Evolutionary conservation across 1,140 invertebrate species (phyloP).

Genomic region (Bilobella aurantiaca): DNA sequence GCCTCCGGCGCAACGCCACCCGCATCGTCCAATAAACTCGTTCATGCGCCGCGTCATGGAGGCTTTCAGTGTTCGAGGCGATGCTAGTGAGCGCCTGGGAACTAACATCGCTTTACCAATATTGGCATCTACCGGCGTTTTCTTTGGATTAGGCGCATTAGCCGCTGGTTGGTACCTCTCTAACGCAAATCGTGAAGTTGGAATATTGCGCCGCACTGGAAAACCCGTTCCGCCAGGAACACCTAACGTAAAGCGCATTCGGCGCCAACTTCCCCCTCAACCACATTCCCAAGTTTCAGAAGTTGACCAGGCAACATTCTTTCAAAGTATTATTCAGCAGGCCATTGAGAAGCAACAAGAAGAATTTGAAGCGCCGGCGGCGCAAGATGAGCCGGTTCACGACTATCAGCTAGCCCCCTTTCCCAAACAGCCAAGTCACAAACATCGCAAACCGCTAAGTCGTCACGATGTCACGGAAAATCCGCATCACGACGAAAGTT

Average conservation of each 20-base stretch:
- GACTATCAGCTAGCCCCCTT: neutral
- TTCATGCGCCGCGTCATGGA: conserved; percentile 34
- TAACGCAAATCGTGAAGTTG: conserved; percentile 32
- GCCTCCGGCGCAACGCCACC: too few species aligned
- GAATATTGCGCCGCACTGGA: conserved; percentile 38
- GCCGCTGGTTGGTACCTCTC: conserved; percentile 61
- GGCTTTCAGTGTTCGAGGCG: conserved; percentile 34
- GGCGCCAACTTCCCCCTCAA: neutral
- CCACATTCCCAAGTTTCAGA: conserved; percentile 9
- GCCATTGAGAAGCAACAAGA: conserved; percentile 32
- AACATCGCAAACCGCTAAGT: neutral
- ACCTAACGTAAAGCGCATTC: conserved; percentile 12
- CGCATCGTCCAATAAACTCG: conserved; percentile 15
- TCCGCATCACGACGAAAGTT: neutral
- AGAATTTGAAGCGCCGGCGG: conserved; percentile 14
- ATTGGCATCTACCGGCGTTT: conserved; percentile 63
- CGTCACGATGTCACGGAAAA: conserved; percentile 6
- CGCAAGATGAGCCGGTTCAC: neutral
- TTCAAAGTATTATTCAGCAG: conserved; percentile 34
- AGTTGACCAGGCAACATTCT: conserved; percentile 34
- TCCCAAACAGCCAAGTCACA: conserved; percentile 8
- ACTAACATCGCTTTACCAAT: conserved; percentile 44
- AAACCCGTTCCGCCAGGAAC: conserved; percentile 37
- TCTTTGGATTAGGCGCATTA: conserved; percentile 62
- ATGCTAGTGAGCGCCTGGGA: conserved; percentile 53